These are phyloP conservation scores for Pachymerium ferrugineum DNA, from an alignment of 2,888 invertebrate species.

Conservation along the genomic window DNA sequence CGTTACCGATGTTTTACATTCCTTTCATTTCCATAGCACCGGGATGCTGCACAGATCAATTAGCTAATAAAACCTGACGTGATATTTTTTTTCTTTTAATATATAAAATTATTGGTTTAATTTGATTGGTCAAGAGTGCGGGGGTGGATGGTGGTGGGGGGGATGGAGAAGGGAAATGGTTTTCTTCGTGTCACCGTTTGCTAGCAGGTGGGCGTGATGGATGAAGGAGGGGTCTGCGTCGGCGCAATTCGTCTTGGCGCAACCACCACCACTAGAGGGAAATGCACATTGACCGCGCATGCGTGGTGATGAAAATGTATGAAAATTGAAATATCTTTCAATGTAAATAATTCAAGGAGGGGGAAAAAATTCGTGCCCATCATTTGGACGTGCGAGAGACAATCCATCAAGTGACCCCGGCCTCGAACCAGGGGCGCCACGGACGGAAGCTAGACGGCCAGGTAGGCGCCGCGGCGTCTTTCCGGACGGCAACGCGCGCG, in stretches of 20 bases:
- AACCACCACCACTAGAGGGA: neutral
- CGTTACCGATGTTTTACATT: too few species aligned
- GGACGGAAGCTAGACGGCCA: slow-evolving; percentile 4
- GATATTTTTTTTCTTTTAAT: too few species aligned
- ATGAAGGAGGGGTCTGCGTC: slow-evolving; percentile 2
- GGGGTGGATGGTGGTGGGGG: neutral
- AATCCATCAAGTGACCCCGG: neutral
- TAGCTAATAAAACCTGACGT: too few species aligned
- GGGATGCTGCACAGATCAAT: neutral
- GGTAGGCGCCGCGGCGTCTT: slow-evolving; percentile 1
- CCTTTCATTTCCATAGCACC: too few species aligned
- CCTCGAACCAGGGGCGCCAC: neutral
- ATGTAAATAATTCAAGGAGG: neutral
- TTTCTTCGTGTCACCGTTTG: neutral
- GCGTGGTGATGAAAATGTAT: neutral
- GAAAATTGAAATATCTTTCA: neutral
- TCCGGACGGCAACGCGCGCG: neutral
- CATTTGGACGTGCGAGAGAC: neutral
- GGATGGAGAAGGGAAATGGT: neutral
- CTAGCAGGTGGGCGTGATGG: slow-evolving; percentile 13
- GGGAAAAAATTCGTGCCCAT: neutral
- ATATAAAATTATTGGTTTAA: too few species aligned
- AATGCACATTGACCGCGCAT: neutral
- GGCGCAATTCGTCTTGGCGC: neutral
- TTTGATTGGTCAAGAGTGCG: neutral